Percentiles rank a stretch among this genome's conserved stretches.
Conservation (phyloP, 2,113 vertebrate genomes). For the Gambusia affinis region DNA sequence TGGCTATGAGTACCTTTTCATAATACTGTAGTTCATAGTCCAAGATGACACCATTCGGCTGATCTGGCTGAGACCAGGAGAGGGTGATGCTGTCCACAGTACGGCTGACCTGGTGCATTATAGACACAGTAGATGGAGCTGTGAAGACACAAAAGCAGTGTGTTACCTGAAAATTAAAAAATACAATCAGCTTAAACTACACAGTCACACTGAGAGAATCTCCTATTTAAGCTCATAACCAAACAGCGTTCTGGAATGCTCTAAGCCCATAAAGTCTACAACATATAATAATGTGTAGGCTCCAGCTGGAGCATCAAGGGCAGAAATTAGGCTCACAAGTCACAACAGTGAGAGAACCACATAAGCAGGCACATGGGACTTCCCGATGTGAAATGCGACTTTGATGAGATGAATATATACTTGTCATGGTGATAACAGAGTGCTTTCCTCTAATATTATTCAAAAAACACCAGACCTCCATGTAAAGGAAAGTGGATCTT, state of each 20-base stretch:
- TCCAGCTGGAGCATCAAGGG: conserved; percentile 35
- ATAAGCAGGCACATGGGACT: conserved; percentile 48
- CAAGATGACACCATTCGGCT: conserved; percentile 96
- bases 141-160: conserved; percentile 58
- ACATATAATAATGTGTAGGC: conserved; percentile 38
- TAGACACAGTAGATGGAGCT: conserved; percentile 96
- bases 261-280: conserved; percentile 39
- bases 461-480: conserved; percentile 31
- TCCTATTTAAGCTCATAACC: conserved; percentile 49
- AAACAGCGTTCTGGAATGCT: conserved; percentile 48
- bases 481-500: conserved; percentile 15
- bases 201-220: conserved; percentile 16
- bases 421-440: conserved; percentile 44
- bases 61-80: conserved; percentile 98
- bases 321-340: conserved; percentile 43
- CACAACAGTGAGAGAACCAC: conserved; percentile 49
- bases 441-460: conserved; percentile 42
- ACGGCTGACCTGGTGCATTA: conserved; percentile 98
- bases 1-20: conserved; percentile 87
- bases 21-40: conserved; percentile 97
- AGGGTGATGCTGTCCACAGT: conserved; percentile 96
- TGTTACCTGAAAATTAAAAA: conserved; percentile 37
- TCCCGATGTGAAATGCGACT: conserved; percentile 56
- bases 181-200: conserved; percentile 4
- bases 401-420: conserved; percentile 43